These are phyloP conservation scores for Toxostoma redivivum DNA, from an alignment of 2,113 vertebrate species.

Conservation along the genomic window DNA sequence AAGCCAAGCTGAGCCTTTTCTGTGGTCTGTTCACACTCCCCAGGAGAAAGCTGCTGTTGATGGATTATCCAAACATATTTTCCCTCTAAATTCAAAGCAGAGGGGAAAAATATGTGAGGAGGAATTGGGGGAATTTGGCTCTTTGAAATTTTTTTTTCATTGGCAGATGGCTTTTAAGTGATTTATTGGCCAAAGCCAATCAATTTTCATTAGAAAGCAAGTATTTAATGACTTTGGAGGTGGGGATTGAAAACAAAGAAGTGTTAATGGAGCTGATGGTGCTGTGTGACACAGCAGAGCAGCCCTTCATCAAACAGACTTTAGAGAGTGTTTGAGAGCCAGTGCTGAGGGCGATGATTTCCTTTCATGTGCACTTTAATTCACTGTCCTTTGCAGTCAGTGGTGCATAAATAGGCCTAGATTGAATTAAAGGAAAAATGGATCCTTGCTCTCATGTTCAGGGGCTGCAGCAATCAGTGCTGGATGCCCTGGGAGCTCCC, in stretches of 20 bases:
- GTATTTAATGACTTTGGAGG: slow-evolving; percentile 35
- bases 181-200: slow-evolving; percentile 19
- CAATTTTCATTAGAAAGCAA: slow-evolving; percentile 39
- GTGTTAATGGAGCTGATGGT: not conserved
- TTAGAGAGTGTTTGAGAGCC: slow-evolving; percentile 11
- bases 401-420: slow-evolving; percentile 2
- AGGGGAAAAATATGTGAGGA: not conserved
- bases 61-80: not conserved
- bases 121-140: not conserved
- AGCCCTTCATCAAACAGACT: slow-evolving; percentile 13
- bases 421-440: slow-evolving; percentile 42
- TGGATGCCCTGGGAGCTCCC: not conserved
- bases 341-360: slow-evolving; percentile 32
- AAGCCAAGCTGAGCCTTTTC: not conserved
- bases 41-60: not conserved
- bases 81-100: not conserved
- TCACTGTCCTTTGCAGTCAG: slow-evolving; percentile 42
- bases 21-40: slow-evolving; percentile 9
- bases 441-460: not conserved
- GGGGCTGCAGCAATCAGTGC: not conserved
- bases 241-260: slow-evolving; percentile 1
- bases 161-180: slow-evolving; percentile 28
- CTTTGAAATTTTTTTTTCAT: not conserved
- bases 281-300: not conserved
- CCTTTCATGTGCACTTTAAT: slow-evolving; percentile 56